These are phyloP conservation scores for rabbit (Oryctolagus cuniculus) DNA, from an alignment of 2,113 vertebrate species.

Conservation along the genomic window DNA sequence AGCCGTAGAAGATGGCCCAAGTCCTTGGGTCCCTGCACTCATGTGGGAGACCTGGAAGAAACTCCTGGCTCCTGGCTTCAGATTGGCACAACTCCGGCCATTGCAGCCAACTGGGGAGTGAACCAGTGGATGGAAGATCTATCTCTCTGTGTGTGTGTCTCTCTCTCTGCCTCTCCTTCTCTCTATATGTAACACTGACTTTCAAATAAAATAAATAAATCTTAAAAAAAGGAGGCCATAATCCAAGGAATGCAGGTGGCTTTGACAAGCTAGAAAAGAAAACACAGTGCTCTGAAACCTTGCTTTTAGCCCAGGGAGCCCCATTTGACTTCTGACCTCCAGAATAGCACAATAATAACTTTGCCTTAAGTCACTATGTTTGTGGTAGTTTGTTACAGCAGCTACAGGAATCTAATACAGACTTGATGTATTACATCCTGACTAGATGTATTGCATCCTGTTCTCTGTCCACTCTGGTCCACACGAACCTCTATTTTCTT, in stretches of 20 bases:
- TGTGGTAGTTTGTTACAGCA: background rate
- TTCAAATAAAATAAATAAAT: too few relatives aligned
- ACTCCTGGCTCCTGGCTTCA: too few relatives aligned
- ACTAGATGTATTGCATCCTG: background rate
- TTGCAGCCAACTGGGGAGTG: too few relatives aligned
- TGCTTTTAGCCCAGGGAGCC: background rate
- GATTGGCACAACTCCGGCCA: too few relatives aligned
- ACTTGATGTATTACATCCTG: background rate
- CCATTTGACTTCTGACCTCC: background rate
- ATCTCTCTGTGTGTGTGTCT: too few relatives aligned
- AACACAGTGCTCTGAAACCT: background rate
- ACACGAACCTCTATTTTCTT: background rate
- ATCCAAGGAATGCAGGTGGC: background rate
- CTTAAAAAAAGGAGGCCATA: background rate
- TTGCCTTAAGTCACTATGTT: background rate
- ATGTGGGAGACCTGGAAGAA: too few relatives aligned
- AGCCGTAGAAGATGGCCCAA: too few relatives aligned
- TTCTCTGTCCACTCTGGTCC: background rate
- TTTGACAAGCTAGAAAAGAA: background rate
- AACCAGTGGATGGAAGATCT: too few relatives aligned
- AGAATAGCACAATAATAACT: background rate
- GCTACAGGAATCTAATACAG: background rate
- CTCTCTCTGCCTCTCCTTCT: too few relatives aligned
- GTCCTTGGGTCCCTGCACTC: too few relatives aligned
- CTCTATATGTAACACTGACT: too few relatives aligned